Base-by-base conservation (phyloP, 2,797 vertebrate genomes). In the Sandelia bainsii region DNA sequence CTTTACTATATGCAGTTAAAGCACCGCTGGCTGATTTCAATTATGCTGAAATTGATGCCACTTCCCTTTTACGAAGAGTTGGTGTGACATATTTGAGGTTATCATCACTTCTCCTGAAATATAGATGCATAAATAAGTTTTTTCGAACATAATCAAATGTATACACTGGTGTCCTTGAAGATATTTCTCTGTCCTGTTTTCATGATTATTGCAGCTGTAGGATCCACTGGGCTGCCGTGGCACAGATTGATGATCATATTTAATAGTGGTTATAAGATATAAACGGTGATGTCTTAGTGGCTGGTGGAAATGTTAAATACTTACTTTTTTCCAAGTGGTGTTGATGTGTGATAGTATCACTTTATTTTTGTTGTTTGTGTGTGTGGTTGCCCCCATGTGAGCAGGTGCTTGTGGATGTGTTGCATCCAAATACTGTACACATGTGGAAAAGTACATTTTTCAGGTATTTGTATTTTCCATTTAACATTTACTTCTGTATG, bases 171-270 rank as follows among this genome's bases (percentile, higher is more conserved):
- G 69, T 67, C 79, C 75, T 84, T 75, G 72, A 51, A 72, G 61
- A 83, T 82, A 69, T 80, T 59, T 83, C 60, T 44, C 27, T 40
- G n/a, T 59, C 52, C 11, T 52, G 56, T 71, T 81, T 84, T 42
- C 71, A 20, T 23, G 46, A 74, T 78, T 23, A 20, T 51, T 37
- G 51, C 76, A 27, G 72, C 50, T 13, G 32, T 52, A 69, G 72
- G 71, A 49, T 58, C 51, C 13, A 0, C 52, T 14, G 45, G 29
- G 69, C 46, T 64, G 82, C 46, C 1, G 42, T n/a, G 65, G 46
- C 3, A 27, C 82, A 77, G 79, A 87, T 84, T 78, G 79, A 89
- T 78, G 73, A 54, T 67, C 65, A 54, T 70, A 78, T 75, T 64
- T 73, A 63, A 69, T 62, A 4, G 63, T 53, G 53, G 57, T 79